These are phyloP conservation scores for Atopsyche davidsoni DNA, from an alignment of 1,140 invertebrate genomes.

Conservation along the genomic window DNA sequence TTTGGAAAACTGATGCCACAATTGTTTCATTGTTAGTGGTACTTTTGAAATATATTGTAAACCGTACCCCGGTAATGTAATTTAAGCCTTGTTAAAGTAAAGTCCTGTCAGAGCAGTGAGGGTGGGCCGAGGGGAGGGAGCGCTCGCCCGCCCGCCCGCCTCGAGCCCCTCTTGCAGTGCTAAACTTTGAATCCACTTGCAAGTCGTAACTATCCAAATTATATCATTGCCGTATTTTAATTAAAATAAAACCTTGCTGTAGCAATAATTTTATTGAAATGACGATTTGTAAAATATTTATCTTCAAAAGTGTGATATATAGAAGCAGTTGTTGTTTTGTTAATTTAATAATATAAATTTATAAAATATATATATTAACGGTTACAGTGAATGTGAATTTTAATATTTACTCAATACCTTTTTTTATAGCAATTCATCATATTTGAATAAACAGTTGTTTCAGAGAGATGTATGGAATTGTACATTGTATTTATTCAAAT, in stretches of 20 bases:
- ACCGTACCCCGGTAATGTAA: not conserved
- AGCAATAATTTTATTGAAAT: constrained; percentile 50
- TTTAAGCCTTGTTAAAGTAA: not conserved
- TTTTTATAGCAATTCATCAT: constrained; percentile 26
- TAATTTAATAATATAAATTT: constrained; percentile 36
- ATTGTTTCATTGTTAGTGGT: constrained; percentile 22
- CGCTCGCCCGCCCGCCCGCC: not conserved
- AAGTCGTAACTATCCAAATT: too few species aligned
- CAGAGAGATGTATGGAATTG: constrained; percentile 15
- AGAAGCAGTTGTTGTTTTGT: constrained; percentile 52
- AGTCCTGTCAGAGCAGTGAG: not conserved
- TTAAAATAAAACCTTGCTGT: constrained; percentile 35
- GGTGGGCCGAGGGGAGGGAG: not conserved
- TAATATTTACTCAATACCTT: constrained; percentile 35
- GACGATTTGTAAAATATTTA: constrained; percentile 47
- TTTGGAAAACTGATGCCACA: constrained; percentile 17
- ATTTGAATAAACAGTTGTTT: constrained; percentile 22
- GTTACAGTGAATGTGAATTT: constrained; percentile 48
- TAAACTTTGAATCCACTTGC: not conserved
- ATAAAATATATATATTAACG: constrained; percentile 34
- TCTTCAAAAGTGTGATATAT: constrained; percentile 53
- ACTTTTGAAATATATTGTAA: not conserved
- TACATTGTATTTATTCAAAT: constrained; percentile 24
- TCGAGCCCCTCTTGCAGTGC: too few species aligned
- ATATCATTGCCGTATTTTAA: constrained; percentile 3